Conservation (phyloP, 2,888 invertebrate species). For the Seira musarum region DNA sequence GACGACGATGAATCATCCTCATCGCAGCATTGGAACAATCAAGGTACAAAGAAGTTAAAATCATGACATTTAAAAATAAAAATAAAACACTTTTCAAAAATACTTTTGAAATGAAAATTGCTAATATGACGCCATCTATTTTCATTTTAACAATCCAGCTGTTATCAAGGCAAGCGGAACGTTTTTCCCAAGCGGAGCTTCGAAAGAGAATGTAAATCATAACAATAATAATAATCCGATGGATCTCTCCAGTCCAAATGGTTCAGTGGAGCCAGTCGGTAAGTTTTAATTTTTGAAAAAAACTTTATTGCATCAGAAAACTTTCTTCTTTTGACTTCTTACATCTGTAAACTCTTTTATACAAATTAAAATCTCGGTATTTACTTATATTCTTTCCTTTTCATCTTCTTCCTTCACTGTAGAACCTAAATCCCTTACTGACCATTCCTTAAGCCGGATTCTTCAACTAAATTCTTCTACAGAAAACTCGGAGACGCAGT, state of each 20-base stretch:
- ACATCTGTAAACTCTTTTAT: neutral
- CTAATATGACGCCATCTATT: too few relatives aligned
- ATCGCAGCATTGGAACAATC: conserved; percentile 65
- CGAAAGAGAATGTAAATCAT: conserved; percentile 64
- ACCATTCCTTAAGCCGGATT: conserved; percentile 70
- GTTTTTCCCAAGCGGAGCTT: conserved; percentile 85
- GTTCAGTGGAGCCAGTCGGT: conserved; percentile 60
- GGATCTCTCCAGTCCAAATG: conserved; percentile 69
- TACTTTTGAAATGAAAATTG: too few relatives aligned
- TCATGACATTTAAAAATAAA: neutral
- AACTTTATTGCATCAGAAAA: too few relatives aligned
- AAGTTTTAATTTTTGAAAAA: conserved; percentile 5
- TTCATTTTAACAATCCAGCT: too few relatives aligned
- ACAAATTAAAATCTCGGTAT: conserved; percentile 7
- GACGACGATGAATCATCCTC: conserved; percentile 70
- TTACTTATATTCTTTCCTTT: conserved; percentile 35
- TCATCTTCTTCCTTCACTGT: conserved; percentile 44
- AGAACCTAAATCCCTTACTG: conserved; percentile 69
- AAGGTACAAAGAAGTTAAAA: conserved; percentile 63
- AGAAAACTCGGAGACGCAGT: conserved; percentile 71
- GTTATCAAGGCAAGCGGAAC: conserved; percentile 95
- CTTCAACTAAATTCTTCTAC: conserved; percentile 67
- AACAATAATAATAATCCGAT: conserved; percentile 63
- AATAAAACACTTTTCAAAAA: neutral
- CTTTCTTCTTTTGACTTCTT: conserved; percentile 27